phyloP scores from a whole-genome alignment of 2,888 invertebrate genomes.

The Luperina nickerlii region DNA sequence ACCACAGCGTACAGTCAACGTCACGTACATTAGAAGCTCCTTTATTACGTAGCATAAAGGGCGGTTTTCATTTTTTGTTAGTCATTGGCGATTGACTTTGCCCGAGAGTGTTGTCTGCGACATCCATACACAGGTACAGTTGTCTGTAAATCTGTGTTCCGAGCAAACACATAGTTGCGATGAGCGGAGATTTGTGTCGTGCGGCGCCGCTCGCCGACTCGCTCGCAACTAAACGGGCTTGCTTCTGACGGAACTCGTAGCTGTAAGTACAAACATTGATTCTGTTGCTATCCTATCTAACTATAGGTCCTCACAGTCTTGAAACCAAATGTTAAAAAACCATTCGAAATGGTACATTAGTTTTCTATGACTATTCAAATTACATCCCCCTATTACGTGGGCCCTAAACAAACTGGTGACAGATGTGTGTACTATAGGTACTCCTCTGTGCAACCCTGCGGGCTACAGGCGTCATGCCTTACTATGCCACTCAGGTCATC shows the following conservation, averaged over 20 bases:
- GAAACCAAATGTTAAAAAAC: background rate
- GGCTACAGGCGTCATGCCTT: too few species aligned
- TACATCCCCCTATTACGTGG: too few species aligned
- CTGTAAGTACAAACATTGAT: background rate
- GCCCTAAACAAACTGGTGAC: too few species aligned
- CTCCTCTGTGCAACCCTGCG: too few species aligned
- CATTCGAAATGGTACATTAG: background rate
- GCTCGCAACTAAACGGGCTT: constrained; percentile 5
- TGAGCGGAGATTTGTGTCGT: constrained; percentile 24
- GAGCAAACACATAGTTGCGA: constrained; percentile 14
- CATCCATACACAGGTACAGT: background rate
- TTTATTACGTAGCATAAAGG: background rate
- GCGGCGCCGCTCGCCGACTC: background rate
- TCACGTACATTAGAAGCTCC: background rate
- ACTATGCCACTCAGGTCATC: too few species aligned
- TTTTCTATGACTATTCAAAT: background rate
- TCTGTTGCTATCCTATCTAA: background rate
- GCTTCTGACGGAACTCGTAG: background rate
- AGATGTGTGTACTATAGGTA: too few species aligned
- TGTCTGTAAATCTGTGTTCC: constrained; percentile 3
- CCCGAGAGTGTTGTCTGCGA: background rate
- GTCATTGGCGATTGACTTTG: background rate
- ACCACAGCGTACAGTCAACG: background rate
- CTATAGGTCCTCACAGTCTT: background rate
- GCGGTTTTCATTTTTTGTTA: background rate